Evolutionary conservation across 2,113 vertebrate species (phyloP).

Genomic region (Helogale parvula): DNA sequence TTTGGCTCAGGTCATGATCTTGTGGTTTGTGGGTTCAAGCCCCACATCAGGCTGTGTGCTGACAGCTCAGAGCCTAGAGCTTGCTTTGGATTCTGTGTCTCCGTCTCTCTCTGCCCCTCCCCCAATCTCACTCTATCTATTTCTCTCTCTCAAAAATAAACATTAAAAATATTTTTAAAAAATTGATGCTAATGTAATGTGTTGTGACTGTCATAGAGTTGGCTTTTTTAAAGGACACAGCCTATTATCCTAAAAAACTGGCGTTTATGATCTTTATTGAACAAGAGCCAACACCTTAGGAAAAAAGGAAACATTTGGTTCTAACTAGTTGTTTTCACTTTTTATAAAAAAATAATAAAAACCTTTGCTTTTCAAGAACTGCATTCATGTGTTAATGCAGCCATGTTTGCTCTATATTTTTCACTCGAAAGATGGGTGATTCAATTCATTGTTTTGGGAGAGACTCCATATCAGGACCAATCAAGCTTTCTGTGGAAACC

Average conservation of each 20-base stretch:
- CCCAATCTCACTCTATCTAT: too few species aligned
- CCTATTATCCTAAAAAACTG: not conserved
- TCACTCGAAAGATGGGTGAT: not conserved
- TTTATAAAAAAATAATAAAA: not conserved
- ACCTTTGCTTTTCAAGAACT: not conserved
- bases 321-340: not conserved
- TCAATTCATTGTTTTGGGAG: not conserved
- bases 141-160: too few species aligned
- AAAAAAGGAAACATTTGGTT: slow-evolving; percentile 1
- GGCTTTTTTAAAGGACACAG: not conserved
- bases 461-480: not conserved
- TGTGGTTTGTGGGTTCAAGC: too few species aligned
- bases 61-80: too few species aligned
- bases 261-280: not conserved
- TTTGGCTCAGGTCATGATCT: too few species aligned
- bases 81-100: too few species aligned
- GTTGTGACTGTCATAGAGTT: not conserved
- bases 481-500: not conserved
- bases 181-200: not conserved
- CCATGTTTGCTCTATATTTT: not conserved
- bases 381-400: not conserved
- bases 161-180: too few species aligned
- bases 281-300: not conserved
- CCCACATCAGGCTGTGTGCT: too few species aligned
- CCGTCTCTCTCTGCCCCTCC: too few species aligned